A percentile compares a stretch with the other conserved stretches of the same genome.
Evolutionary conservation across 2,888 invertebrate species (phyloP).

Genomic region (Sialis fuliginosa): DNA sequence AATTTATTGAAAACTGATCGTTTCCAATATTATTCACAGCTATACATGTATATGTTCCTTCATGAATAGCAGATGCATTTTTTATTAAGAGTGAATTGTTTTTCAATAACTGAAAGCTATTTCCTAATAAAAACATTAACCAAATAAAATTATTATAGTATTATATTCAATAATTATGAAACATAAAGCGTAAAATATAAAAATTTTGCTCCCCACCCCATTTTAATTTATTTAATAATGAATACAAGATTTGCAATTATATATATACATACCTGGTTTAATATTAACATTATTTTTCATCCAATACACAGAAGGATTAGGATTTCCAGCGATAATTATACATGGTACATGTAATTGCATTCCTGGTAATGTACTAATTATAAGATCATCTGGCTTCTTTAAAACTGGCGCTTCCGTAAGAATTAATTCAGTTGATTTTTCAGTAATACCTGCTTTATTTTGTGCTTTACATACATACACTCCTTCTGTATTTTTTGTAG

Average conservation of each 20-base stretch:
- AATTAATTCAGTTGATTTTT: neutral
- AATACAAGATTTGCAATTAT: no score
- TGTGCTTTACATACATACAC: neutral
- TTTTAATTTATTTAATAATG: no score
- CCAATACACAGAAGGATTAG: conserved; percentile 40
- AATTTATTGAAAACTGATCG: conserved; percentile 19
- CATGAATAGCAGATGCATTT: conserved; percentile 10
- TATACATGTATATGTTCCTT: conserved; percentile 24
- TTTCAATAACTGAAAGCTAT: no score
- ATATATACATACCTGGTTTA: neutral
- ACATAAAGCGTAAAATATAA: no score
- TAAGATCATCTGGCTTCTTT: neutral
- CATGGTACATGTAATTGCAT: neutral
- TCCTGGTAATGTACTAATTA: neutral
- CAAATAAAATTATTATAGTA: no score
- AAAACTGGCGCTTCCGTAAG: conserved; percentile 1
- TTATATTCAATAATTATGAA: no score
- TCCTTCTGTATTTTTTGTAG: conserved; percentile 18
- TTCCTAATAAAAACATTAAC: no score
- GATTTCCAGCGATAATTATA: conserved; percentile 35
- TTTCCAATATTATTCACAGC: conserved; percentile 24
- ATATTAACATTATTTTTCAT: conserved; percentile 20
- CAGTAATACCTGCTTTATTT: conserved; percentile 1
- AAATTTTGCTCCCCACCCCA: no score
- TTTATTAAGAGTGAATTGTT: neutral